These are phyloP conservation scores for Plodia interpunctella DNA, from an alignment of 1,140 invertebrate genomes.

Conservation along the genomic window DNA sequence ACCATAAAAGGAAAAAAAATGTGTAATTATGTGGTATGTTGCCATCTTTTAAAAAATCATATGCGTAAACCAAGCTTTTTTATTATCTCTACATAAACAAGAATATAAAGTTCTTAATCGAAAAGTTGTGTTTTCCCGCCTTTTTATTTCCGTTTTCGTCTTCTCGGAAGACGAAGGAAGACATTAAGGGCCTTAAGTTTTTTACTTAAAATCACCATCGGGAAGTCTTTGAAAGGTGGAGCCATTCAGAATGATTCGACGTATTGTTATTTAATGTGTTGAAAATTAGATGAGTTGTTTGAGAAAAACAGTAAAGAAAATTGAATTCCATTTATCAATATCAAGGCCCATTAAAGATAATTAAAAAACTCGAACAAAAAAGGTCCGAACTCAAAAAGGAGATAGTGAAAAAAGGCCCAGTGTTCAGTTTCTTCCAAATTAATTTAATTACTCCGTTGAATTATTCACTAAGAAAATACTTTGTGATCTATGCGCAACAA, in stretches of 20 bases:
- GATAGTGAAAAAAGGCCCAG: neutral
- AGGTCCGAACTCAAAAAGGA: too few relatives aligned
- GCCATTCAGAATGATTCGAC: neutral
- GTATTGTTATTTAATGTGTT: neutral
- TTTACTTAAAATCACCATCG: neutral
- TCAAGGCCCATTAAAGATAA: neutral
- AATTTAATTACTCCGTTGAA: conserved; percentile 8
- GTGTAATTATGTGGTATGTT: too few relatives aligned
- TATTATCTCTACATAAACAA: neutral
- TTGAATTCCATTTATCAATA: neutral
- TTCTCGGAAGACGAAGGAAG: neutral
- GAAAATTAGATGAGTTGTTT: neutral
- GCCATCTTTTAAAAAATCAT: too few relatives aligned
- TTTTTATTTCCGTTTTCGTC: neutral
- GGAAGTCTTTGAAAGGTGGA: conserved; percentile 18
- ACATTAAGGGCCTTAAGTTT: neutral
- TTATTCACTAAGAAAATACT: conserved; percentile 11
- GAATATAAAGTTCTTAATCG: conserved; percentile 1
- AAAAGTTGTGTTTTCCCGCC: neutral
- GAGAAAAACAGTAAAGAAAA: neutral
- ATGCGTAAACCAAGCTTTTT: too few relatives aligned
- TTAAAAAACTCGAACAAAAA: neutral
- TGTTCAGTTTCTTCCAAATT: conserved; percentile 3
- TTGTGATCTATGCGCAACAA: conserved; percentile 11
- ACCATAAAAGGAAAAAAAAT: too few relatives aligned